Percentiles rank a stretch among this genome's conserved stretches.
Conservation (phyloP, 2,797 vertebrate genomes). For the Eremophila alpestris region DNA sequence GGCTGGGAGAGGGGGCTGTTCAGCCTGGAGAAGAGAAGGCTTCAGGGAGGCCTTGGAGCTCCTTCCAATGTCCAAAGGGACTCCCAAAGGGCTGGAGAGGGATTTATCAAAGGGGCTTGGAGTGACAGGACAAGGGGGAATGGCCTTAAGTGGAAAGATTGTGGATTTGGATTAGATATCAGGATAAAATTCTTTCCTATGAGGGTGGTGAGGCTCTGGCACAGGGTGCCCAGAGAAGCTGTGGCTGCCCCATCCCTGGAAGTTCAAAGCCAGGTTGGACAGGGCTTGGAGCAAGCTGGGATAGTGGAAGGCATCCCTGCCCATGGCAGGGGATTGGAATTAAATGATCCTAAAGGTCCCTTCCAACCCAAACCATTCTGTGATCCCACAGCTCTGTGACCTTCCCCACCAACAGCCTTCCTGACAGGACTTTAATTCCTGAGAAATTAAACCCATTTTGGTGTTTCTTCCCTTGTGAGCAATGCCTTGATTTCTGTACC, state of each 20-base stretch:
- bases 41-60: background rate
- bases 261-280: rapidly evolving
- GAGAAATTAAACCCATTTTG: background rate
- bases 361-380: background rate
- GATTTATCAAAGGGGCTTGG: background rate
- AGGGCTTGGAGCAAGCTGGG: background rate
- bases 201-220: background rate
- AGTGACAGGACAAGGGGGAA: background rate
- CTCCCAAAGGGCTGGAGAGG: background rate
- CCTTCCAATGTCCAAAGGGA: background rate
- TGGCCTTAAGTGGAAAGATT: background rate
- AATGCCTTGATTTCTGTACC: background rate
- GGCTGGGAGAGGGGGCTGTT: background rate
- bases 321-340: rapidly evolving
- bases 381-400: background rate
- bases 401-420: background rate
- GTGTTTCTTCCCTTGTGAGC: rapidly evolving
- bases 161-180: background rate
- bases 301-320: background rate
- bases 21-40: background rate
- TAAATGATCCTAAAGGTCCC: background rate
- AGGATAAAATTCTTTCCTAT: background rate
- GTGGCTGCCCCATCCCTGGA: background rate
- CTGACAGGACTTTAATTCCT: background rate
- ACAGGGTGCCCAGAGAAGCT: background rate